Conservation (phyloP, 2,888 invertebrate species). For the Choristoneura rosaceana region DNA sequence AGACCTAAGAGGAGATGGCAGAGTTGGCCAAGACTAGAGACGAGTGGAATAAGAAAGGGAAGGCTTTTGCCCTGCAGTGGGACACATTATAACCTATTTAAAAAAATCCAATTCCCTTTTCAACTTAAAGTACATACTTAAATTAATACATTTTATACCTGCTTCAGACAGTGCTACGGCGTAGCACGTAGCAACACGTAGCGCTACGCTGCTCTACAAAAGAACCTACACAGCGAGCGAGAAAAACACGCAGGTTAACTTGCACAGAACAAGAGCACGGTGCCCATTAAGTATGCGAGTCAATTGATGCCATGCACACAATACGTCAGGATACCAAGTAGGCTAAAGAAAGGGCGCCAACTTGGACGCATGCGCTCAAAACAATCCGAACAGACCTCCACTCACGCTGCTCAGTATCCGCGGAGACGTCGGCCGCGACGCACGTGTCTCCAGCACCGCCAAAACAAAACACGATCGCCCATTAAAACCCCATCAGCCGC, state of each 20-base stretch:
- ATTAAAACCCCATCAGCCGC: constrained; percentile 57
- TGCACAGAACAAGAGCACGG: constrained; percentile 28
- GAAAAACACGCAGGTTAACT: constrained; percentile 24
- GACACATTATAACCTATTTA: no score
- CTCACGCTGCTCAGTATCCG: constrained; percentile 71
- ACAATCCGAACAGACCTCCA: constrained; percentile 57
- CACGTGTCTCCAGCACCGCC: constrained; percentile 52
- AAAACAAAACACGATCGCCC: constrained; percentile 47
- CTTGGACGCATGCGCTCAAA: constrained; percentile 68
- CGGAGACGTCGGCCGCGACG: constrained; percentile 54
- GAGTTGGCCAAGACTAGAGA: no score
- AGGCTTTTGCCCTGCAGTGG: no score
- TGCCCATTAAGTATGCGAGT: constrained; percentile 74
- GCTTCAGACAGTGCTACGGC: constrained; percentile 8
- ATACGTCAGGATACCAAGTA: constrained; percentile 70
- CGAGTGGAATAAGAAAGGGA: no score
- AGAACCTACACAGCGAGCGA: neutral
- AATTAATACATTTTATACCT: no score
- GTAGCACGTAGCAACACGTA: constrained; percentile 31
- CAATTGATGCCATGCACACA: constrained; percentile 78
- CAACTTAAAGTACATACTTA: neutral
- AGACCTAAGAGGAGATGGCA: no score
- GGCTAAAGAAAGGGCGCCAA: constrained; percentile 83
- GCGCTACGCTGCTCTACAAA: constrained; percentile 16
- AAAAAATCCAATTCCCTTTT: no score